Conservation (phyloP, 2,113 vertebrate genomes). For the Danio rerio region DNA sequence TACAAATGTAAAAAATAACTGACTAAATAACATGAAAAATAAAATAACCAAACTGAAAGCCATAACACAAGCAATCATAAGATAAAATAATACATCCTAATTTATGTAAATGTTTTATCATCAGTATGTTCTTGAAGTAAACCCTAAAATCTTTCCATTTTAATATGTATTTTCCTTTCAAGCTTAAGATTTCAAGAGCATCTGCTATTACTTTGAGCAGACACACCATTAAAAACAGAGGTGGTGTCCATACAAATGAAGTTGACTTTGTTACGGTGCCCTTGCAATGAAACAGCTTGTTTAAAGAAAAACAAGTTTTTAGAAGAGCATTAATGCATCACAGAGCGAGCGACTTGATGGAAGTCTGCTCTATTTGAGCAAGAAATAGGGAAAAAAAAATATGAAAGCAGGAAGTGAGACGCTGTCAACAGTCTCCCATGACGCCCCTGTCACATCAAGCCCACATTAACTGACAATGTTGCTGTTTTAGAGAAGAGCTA, state of each 20-base stretch:
- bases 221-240: constrained; percentile 37
- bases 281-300: constrained; percentile 16
- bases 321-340: constrained; percentile 4
- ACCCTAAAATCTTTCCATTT: not conserved
- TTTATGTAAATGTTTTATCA: too few relatives aligned
- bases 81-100: too few relatives aligned
- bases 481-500: constrained; percentile 45
- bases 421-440: constrained; percentile 47
- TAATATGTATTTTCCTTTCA: constrained; percentile 28
- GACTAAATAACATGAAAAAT: too few relatives aligned
- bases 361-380: constrained; percentile 38
- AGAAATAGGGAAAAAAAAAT: constrained; percentile 20
- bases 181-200: constrained; percentile 14
- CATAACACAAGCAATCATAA: too few relatives aligned
- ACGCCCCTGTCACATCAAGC: constrained; percentile 58
- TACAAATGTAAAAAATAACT: too few relatives aligned
- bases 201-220: constrained; percentile 15
- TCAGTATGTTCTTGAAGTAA: too few relatives aligned
- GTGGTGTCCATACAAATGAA: constrained; percentile 13
- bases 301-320: constrained; percentile 22
- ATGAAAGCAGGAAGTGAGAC: constrained; percentile 37
- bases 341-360: not conserved
- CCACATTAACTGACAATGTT: constrained; percentile 51
- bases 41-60: too few relatives aligned
- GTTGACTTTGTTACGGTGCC: constrained; percentile 25